Evolutionary conservation across 1,140 invertebrate genomes (phyloP).

Genomic region (Whitmania pigra): DNA sequence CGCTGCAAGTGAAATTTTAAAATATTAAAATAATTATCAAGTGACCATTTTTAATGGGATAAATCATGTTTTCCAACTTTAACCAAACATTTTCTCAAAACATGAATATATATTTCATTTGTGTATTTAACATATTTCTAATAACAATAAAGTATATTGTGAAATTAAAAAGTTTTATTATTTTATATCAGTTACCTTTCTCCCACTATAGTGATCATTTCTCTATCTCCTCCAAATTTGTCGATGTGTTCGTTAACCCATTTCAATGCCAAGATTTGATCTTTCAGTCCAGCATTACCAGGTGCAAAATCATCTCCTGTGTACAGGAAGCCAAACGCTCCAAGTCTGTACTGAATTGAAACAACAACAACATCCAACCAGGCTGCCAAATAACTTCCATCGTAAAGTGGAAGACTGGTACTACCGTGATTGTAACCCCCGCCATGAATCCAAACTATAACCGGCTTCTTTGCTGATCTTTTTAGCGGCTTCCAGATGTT

Average conservation of each 20-base stretch:
- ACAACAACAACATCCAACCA: conserved; percentile 67
- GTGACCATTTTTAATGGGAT: too few species aligned
- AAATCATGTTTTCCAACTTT: too few species aligned
- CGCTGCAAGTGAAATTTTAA: conserved; percentile 20
- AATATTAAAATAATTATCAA: too few species aligned
- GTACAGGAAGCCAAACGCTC: conserved; percentile 48
- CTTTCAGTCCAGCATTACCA: conserved; percentile 54
- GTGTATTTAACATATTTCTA: too few species aligned
- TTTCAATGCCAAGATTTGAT: conserved; percentile 50
- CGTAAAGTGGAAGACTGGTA: too few species aligned
- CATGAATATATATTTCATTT: too few species aligned
- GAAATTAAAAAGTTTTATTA: too few species aligned
- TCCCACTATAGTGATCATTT: conserved; percentile 33
- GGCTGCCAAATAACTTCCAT: conserved; percentile 42
- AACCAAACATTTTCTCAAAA: too few species aligned
- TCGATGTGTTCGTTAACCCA: conserved; percentile 47
- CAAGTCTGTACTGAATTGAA: conserved; percentile 79
- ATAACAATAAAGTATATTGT: too few species aligned
- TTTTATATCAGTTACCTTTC: conserved; percentile 35
- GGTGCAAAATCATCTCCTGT: conserved; percentile 15
- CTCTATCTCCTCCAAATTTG: conserved; percentile 32
- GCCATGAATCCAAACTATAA: not conserved
- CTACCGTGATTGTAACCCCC: too few species aligned
- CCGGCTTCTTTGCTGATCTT: not conserved
- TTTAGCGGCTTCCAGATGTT: not conserved